phyloP scores from a whole-genome alignment of 2,888 invertebrate genomes.

The Neuroscelio doddi region DNA sequence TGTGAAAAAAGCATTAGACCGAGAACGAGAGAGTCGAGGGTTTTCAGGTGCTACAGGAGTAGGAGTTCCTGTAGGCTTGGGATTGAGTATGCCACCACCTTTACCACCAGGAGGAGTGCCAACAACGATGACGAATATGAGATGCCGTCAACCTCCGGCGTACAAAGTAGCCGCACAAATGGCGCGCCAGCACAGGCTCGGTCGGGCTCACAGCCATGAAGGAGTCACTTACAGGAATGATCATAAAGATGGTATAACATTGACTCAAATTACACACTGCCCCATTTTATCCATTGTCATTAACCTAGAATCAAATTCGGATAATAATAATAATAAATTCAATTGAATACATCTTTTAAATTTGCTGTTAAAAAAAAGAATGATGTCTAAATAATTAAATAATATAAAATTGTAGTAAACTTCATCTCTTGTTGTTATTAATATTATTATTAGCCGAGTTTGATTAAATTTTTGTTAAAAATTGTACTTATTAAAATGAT shows the following conservation, averaged over 20 bases:
- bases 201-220: conserved; percentile 89
- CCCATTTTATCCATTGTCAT: too few relatives aligned
- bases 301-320: too few relatives aligned
- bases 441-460: too few relatives aligned
- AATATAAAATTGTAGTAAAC: too few relatives aligned
- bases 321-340: too few relatives aligned
- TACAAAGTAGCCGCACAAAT: conserved; percentile 91
- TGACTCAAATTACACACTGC: too few relatives aligned
- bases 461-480: too few relatives aligned
- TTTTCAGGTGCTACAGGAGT: conserved; percentile 68
- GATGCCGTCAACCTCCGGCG: conserved; percentile 82
- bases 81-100: conserved; percentile 60
- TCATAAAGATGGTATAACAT: conserved; percentile 76
- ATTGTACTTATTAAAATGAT: too few relatives aligned
- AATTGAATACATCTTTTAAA: too few relatives aligned
- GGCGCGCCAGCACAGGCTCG: conserved; percentile 86
- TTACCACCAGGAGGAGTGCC: conserved; percentile 52
- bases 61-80: conserved; percentile 57
- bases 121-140: conserved; percentile 50
- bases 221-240: conserved; percentile 85
- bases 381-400: too few relatives aligned
- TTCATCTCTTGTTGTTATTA: too few relatives aligned
- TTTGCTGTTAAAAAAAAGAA: too few relatives aligned
- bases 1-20: conserved; percentile 39
- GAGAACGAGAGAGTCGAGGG: conserved; percentile 67